Evolutionary conservation across 2,797 vertebrate genomes (phyloP), one percentile per base, ranked within the genome.

Genomic region (Syndactyla subalaris): DNA sequence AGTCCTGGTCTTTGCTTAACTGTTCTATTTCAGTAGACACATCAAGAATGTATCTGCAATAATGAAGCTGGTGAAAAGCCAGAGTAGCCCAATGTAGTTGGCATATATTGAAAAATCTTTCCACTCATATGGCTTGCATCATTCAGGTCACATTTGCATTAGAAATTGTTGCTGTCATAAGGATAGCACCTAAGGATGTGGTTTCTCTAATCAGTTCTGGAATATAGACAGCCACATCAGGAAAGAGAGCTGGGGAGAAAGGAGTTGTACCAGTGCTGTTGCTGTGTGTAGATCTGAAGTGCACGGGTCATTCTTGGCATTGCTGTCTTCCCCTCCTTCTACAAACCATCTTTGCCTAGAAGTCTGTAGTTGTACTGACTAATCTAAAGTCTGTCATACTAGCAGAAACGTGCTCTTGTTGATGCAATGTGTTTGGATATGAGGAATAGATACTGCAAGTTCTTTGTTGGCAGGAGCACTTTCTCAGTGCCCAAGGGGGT

Each of bases 1-100:
- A 52, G 46, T 72, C 62, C 29, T 23, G 5, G 14, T 78, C 82
- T 86, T 0, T 14, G 8, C 32, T 89, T 89, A 70, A 49, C 57
- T 57, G 48, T 81, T 93, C 80, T 92, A 10, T 92, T 92, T 95
- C 30, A 83, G 9, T 48, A 43, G 80, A 61, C 30, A 54, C 45
- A 48, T 90, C 80, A 87, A 81, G 67, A 79, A 52, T 10, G 2
- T 62, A 52, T 52, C 39, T 88, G 46, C 57, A 30, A 27, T 80
- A 62, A 58, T 0, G 1, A 51, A 79, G 57, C 5, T 62, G 36
- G 62, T 52, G 46, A 52, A 86, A 85, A 86, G 16, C 29, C 81
- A 26, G 15, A 82, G n/a, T 22, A 68, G 58, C 61, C 9, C 75
- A 32, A 14, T 51, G 34, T 36, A 51, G 23, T 51, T 82, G 73